A percentile compares a stretch with the other conserved stretches of the same genome.
These are phyloP conservation scores for Meriones unguiculatus DNA, from an alignment of 2,113 vertebrate species.

Conservation along the genomic window DNA sequence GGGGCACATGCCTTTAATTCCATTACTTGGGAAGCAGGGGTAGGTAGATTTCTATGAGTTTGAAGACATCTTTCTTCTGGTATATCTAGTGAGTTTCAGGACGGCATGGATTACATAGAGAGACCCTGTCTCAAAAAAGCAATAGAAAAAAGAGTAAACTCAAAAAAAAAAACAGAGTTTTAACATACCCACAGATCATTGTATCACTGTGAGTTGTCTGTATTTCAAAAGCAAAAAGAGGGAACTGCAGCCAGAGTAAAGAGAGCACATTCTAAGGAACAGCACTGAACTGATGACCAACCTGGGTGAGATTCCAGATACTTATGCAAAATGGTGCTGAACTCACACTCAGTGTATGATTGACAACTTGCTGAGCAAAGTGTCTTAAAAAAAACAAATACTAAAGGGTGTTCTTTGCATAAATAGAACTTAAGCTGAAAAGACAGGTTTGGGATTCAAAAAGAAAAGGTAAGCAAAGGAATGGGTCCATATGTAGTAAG, in stretches of 20 bases:
- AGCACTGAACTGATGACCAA: neutral
- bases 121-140: neutral
- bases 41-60: neutral
- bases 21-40: neutral
- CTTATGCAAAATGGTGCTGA: accelerated
- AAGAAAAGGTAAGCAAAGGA: too few relatives aligned
- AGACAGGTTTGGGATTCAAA: neutral
- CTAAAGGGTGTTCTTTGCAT: neutral
- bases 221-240: neutral
- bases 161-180: neutral
- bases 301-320: neutral
- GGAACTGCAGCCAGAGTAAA: neutral
- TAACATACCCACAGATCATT: neutral
- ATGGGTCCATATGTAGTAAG: neutral
- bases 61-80: neutral
- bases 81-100: too few relatives aligned
- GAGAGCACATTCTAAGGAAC: neutral
- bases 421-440: neutral
- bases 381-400: neutral
- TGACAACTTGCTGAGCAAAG: neutral
- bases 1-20: neutral
- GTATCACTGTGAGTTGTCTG: neutral
- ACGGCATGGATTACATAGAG: neutral
- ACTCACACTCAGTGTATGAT: accelerated
- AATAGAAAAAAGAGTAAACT: neutral